Conservation (phyloP, 2,888 invertebrate species). For the Noctua fimbriata region DNA sequence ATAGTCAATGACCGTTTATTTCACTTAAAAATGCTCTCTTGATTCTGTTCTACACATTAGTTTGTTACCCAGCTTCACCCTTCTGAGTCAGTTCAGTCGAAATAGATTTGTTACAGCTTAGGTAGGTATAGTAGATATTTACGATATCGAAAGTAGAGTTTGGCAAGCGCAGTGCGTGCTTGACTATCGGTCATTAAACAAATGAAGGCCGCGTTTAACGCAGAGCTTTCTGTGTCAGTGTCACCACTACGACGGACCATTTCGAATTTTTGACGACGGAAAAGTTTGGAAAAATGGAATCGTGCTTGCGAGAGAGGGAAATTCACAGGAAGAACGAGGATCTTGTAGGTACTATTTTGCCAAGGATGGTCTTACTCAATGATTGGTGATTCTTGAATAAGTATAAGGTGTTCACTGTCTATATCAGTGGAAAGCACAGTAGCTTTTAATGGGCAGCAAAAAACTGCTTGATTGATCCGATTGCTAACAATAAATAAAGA, state of each 20-base stretch:
- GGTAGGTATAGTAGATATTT: conserved; percentile 32
- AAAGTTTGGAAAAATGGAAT: neutral
- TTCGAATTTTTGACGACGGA: conserved; percentile 10
- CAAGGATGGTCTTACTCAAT: neutral
- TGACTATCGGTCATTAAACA: conserved; percentile 77
- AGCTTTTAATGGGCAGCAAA: neutral
- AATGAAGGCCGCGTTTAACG: conserved; percentile 70
- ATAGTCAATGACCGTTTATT: neutral
- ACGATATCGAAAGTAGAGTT: conserved; percentile 66
- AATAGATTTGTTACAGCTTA: conserved; percentile 37
- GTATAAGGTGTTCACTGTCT: neutral
- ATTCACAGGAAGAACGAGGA: neutral
- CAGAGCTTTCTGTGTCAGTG: conserved; percentile 73
- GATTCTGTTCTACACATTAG: conserved; percentile 2
- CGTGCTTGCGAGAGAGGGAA: neutral
- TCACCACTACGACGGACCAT: conserved; percentile 51
- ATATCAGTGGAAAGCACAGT: neutral
- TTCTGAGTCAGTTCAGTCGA: conserved; percentile 49
- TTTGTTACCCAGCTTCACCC: conserved; percentile 9
- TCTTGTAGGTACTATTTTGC: neutral
- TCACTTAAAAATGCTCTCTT: neutral
- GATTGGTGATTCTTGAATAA: neutral
- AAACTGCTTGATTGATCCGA: neutral
- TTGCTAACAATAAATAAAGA: neutral
- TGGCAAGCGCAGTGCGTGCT: conserved; percentile 71